phyloP scores from a whole-genome alignment of 2,888 invertebrate genomes.

The Druceiella hillmani region DNA sequence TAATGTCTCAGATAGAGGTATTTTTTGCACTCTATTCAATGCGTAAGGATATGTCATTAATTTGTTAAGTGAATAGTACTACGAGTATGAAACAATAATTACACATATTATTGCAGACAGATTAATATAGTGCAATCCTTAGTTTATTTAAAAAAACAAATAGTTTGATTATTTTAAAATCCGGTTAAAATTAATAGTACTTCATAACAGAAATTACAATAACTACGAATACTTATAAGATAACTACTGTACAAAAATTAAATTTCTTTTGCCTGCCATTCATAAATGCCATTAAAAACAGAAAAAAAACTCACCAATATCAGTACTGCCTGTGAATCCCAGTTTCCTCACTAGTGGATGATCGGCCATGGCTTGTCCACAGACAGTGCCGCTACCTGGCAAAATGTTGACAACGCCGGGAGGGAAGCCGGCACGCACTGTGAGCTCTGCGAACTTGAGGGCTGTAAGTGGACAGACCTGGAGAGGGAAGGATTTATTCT shows the following conservation, averaged over 20 bases:
- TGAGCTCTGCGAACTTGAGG: conserved; percentile 89
- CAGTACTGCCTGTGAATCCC: conserved; percentile 95
- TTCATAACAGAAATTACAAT: neutral
- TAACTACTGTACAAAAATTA: neutral
- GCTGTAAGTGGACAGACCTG: conserved; percentile 87
- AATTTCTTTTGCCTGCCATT: too few species aligned
- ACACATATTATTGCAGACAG: too few species aligned
- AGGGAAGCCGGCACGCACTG: conserved; percentile 87
- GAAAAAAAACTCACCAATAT: conserved; percentile 57
- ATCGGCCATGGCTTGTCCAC: conserved; percentile 83
- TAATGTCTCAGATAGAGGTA: too few species aligned
- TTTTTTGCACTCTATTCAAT: too few species aligned
- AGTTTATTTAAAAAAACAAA: too few species aligned
- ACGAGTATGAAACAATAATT: too few species aligned
- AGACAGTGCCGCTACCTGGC: conserved; percentile 73
- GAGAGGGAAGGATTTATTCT: neutral
- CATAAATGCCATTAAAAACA: too few species aligned
- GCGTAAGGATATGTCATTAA: too few species aligned
- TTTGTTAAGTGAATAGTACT: too few species aligned
- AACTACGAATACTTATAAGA: conserved; percentile 1
- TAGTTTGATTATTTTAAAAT: too few species aligned
- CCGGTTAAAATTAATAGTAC: neutral
- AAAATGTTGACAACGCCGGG: conserved; percentile 92
- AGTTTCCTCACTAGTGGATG: conserved; percentile 85
- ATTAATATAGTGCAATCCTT: too few species aligned